Evolutionary conservation across 2,888 invertebrate species (phyloP).

Genomic region (Stramonita haemastoma): DNA sequence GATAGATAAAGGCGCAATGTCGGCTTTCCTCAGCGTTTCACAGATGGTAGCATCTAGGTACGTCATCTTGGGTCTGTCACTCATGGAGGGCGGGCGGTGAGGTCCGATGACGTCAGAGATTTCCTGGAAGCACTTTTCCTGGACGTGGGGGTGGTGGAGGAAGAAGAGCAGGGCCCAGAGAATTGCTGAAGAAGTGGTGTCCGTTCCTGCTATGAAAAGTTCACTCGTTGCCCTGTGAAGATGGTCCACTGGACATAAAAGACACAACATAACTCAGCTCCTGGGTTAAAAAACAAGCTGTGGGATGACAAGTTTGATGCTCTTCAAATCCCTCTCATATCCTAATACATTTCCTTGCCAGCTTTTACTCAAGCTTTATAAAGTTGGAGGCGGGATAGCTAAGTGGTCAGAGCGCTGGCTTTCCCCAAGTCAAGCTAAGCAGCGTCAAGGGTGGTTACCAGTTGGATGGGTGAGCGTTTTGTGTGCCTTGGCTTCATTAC

Average conservation of each 20-base stretch:
- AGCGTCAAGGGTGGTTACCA: no score
- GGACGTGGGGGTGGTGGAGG: conserved; percentile 85
- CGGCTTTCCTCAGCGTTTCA: conserved; percentile 62
- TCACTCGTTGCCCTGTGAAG: conserved; percentile 46
- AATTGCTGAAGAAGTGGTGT: conserved; percentile 90
- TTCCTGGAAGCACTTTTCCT: conserved; percentile 52
- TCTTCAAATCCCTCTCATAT: no score
- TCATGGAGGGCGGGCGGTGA: conserved; percentile 50
- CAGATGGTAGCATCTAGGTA: conserved; percentile 66
- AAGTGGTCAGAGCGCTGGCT: no score
- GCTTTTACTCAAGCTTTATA: no score
- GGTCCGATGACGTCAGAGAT: conserved; percentile 73
- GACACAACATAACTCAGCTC: no score
- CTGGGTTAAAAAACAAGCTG: no score
- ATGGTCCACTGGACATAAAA: neutral
- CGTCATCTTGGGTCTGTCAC: conserved; percentile 54
- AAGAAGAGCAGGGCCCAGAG: conserved; percentile 90
- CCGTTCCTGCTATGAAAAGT: conserved; percentile 75
- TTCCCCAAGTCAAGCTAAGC: no score
- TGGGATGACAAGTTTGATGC: no score
- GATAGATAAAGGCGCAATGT: conserved; percentile 57
- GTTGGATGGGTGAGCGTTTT: no score
- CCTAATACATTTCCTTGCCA: no score
- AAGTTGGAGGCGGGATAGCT: no score
- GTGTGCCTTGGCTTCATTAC: no score